Percentiles rank a stretch among this genome's conserved stretches.
These are phyloP conservation scores for Sminthurinus signatus DNA, from an alignment of 1,140 invertebrate species.

Conservation along the genomic window DNA sequence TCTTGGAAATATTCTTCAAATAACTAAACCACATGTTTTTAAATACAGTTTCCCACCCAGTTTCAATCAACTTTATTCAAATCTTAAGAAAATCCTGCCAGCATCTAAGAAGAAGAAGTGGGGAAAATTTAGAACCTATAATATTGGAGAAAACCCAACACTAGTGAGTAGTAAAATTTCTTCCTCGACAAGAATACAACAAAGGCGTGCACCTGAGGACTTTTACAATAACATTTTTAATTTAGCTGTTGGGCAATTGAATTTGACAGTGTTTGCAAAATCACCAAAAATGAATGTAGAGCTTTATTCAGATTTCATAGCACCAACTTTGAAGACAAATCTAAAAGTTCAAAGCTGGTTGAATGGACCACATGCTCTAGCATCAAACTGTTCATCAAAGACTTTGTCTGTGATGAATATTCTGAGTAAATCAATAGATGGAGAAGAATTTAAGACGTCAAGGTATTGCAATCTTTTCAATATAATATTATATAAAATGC, in stretches of 20 bases:
- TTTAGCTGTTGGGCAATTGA: not conserved
- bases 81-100: slow-evolving; percentile 12
- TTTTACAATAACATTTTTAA: not conserved
- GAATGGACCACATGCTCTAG: slow-evolving; percentile 65
- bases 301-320: slow-evolving; percentile 74
- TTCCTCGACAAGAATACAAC: not conserved
- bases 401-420: slow-evolving; percentile 21
- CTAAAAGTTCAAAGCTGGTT: slow-evolving; percentile 82
- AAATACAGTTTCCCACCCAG: slow-evolving; percentile 21
- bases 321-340: slow-evolving; percentile 59
- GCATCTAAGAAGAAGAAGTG: not conserved
- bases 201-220: no score
- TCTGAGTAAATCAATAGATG: slow-evolving; percentile 15
- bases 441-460: slow-evolving; percentile 60
- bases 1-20: slow-evolving; percentile 20
- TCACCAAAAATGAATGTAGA: slow-evolving; percentile 50
- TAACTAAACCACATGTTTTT: slow-evolving; percentile 30
- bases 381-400: slow-evolving; percentile 57
- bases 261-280: slow-evolving; percentile 26
- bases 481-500: no score
- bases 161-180: not conserved
- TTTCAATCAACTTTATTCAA: slow-evolving; percentile 16
- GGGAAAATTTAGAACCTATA: not conserved
- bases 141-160: not conserved
- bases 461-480: no score